Base-by-base conservation (phyloP, 1,140 invertebrate species). In the Caerostris extrusa region DNA sequence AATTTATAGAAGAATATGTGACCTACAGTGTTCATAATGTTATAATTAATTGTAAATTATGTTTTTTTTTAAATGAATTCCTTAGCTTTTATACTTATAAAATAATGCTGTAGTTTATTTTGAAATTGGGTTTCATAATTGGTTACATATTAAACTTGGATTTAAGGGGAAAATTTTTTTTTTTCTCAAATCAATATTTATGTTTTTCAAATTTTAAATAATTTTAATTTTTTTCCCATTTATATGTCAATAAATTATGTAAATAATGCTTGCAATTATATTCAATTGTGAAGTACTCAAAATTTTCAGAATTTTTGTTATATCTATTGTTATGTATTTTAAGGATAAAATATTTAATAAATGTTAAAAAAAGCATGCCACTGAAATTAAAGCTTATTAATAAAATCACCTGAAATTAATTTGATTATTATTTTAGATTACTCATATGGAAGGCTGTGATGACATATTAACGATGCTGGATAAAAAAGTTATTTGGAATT, bases 401-500 rank as follows among this genome's bases (percentile, higher is more conserved):
- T 90, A 19, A 58, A 14, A n/a, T 60, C 55, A 3, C 3, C 7
- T 61, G 7, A 55, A 90, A 60, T 53, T 82, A 8, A 82, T 83
- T 82, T 34, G n/a, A 0, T 56, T n/a, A 14, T 61, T 91, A 7
- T 81, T 58, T 69, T 93, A 93, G 92, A 67, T 89, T 17, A 88
- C 92, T 61, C 58, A 61, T 34, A 93, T 93, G 92, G 85, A 93
- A 82, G 19, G 67, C 19, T 93, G 86, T 93, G 92, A 93, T 60
- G 85, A 93, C 82, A 89, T 93, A 53, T 10, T 81, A 53, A 57
- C 50, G 7, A 82, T 88, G 64, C 56, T 93, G 7, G 92, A 93
- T 34, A 10, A 34, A 56, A 88, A 82, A 93, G 58, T 67, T 55
- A 55, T 56, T 58, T 93, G 92, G 92, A 82, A 93, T 61, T 6